Evolutionary conservation across 2,888 invertebrate species (phyloP).

Genomic region (Clistopyga incitator): DNA sequence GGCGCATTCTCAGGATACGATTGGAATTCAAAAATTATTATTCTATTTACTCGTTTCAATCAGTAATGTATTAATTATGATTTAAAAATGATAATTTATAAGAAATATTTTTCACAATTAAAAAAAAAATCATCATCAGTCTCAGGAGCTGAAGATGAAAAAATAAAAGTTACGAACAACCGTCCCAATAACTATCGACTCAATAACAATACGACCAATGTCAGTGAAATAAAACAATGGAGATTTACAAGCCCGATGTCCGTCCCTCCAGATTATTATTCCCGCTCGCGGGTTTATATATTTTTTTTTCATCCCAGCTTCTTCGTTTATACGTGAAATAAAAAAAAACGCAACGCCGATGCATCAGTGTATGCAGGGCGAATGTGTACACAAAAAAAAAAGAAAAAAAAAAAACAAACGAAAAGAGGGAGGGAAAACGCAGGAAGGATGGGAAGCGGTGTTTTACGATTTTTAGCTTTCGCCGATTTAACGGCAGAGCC

Average conservation of each 20-base stretch:
- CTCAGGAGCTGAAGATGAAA: too few species aligned
- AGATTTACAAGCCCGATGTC: too few species aligned
- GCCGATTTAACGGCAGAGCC: constrained; percentile 81
- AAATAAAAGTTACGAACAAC: too few species aligned
- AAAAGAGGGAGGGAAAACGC: constrained; percentile 27
- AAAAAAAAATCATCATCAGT: too few species aligned
- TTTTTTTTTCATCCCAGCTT: constrained; percentile 12
- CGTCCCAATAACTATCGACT: too few species aligned
- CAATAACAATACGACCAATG: too few species aligned
- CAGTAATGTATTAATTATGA: too few species aligned
- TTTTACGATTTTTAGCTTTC: constrained; percentile 81
- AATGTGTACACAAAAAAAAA: constrained; percentile 22
- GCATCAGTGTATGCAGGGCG: not conserved
- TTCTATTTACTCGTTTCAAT: too few species aligned
- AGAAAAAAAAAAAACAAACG: constrained; percentile 1
- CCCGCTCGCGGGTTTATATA: constrained; percentile 24
- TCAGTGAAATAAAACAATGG: too few species aligned
- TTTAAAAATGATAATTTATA: too few species aligned
- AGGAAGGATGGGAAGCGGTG: constrained; percentile 47
- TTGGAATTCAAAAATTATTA: too few species aligned
- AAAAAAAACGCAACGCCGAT: constrained; percentile 51
- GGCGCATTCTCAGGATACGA: not conserved
- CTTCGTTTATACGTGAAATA: not conserved
- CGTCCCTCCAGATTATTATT: not conserved
- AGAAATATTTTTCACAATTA: too few species aligned